Conservation (phyloP, 2,797 vertebrate genomes). For the Megaceryle alcyon region DNA sequence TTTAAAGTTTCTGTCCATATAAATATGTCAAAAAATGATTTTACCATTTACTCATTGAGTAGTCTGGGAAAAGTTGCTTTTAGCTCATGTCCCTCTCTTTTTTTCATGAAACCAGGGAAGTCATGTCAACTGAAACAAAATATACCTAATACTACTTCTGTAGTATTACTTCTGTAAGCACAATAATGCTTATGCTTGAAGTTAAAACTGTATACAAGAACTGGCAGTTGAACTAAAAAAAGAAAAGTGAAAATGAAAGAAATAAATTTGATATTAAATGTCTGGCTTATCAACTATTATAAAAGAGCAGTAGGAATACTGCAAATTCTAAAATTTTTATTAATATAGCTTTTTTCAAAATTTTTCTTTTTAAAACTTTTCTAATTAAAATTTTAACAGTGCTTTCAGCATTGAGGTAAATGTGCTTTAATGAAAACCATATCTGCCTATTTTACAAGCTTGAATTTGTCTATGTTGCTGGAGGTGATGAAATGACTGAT, state of each 20-base stretch:
- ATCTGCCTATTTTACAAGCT: neutral
- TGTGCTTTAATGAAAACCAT: neutral
- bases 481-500: neutral
- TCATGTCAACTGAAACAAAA: neutral
- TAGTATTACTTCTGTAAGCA: no score
- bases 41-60: neutral
- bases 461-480: neutral
- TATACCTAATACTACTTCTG: neutral
- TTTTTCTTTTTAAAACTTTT: neutral
- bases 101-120: neutral
- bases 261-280: neutral
- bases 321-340: neutral
- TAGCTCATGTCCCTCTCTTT: neutral
- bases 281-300: neutral
- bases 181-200: neutral
- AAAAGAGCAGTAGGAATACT: neutral
- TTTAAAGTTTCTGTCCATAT: neutral
- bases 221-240: neutral
- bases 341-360: neutral
- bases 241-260: neutral
- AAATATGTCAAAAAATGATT: neutral
- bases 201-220: neutral
- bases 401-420: neutral
- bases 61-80: neutral
- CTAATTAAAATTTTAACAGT: neutral